These are phyloP conservation scores for Zaprionus capensis DNA, from an alignment of 1,140 invertebrate genomes.

Conservation along the genomic window DNA sequence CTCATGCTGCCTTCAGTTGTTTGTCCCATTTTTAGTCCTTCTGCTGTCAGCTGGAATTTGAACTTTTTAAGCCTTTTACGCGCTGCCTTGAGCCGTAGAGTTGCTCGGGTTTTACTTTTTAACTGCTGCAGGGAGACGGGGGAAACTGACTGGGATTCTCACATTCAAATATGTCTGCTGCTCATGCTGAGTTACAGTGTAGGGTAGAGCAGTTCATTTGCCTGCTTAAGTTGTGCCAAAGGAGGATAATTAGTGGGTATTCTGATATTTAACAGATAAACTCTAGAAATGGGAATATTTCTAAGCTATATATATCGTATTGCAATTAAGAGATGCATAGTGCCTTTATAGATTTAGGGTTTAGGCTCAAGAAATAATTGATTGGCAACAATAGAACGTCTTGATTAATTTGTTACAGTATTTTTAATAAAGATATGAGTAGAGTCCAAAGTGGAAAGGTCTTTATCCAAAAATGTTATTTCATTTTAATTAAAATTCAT, in stretches of 20 bases:
- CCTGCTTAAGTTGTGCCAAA: not conserved
- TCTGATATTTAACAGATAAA: not conserved
- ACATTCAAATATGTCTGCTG: conserved; percentile 64
- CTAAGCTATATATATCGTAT: not conserved
- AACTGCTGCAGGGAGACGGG: conserved; percentile 15
- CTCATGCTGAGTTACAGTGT: conserved; percentile 22
- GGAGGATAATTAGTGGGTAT: not conserved
- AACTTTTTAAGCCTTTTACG: conserved; percentile 82
- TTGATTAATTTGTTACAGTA: too few relatives aligned
- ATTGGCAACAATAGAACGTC: too few relatives aligned
- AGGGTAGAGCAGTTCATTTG: conserved; percentile 1
- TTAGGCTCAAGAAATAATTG: too few relatives aligned
- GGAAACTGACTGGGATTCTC: conserved; percentile 6
- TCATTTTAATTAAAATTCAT: too few relatives aligned
- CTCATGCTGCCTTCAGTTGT: conserved; percentile 1
- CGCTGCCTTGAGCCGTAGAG: conserved; percentile 68
- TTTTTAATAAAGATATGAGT: too few relatives aligned
- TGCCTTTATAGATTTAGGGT: too few relatives aligned
- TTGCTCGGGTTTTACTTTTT: conserved; percentile 54
- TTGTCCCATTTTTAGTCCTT: conserved; percentile 48
- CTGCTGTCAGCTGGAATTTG: conserved; percentile 79
- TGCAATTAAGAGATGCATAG: not conserved
- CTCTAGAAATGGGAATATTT: not conserved
- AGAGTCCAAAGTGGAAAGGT: too few relatives aligned
- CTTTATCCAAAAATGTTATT: fast-evolving